Base-by-base conservation (phyloP, 2,797 vertebrate genomes). In the Cossypha caffra region DNA sequence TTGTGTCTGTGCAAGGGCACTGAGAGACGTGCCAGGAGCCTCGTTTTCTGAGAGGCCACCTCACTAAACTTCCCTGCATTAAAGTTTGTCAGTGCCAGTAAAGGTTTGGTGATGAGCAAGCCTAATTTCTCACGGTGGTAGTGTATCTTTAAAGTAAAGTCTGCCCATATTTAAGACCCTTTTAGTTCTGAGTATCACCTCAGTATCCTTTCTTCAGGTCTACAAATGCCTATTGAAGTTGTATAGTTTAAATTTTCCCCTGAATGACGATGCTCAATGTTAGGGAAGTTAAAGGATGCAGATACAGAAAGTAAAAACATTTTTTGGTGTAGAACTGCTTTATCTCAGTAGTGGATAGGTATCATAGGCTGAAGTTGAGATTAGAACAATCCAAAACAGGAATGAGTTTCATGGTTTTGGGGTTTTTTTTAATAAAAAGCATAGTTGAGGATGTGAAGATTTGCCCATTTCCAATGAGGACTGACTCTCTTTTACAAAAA, bases 11-110 rank as follows among this genome's bases (percentile, higher is more conserved):
- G 18, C 55, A 68, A 77, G 69, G 62, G 25, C 58, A 64, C 5
- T 1, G 31, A 71, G 61, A 57, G 24, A 63, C 0, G 0, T 23
- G n/a, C 29, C 2, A 2, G 29, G 20, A 86, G 5, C 25, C 13
- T 57, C n/a, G 48, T 75, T 38, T 58, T 21, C 35, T 45, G 80
- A 86, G 50, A n/a, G 14, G 5, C 2, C 31, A 55, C 15, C 31
- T 51, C 1, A 1, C 12, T 29, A 35, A 73, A 37, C 8, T 40
- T 58, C 11, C 50, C 59, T 45, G 33, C 11, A 7, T 13, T 3
- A 31, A 67, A 63, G 13, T 61, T 88, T 58, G 26, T 38, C 48
- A 11, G 4, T 8, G 33, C 16, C 40, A 43, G 10, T 16, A 31
- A 55, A 62, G 26, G 9, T 13, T 76, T 47, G 11, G 16, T 7